A percentile compares a stretch with the other conserved stretches of the same genome.
Evolutionary conservation across 2,113 vertebrate species (phyloP).

Genomic region (Hyaena hyaena): DNA sequence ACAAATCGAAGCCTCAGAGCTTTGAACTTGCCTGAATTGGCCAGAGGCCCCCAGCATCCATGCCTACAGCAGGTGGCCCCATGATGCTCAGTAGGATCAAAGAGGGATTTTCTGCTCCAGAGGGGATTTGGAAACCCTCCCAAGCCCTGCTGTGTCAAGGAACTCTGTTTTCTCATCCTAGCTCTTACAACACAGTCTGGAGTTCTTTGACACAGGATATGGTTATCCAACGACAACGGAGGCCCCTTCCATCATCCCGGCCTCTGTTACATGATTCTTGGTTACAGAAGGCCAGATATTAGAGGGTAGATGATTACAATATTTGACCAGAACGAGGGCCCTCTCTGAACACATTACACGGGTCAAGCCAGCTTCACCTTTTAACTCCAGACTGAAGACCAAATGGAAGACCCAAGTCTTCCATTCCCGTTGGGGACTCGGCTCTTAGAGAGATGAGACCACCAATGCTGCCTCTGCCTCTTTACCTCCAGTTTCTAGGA

Average conservation of each 20-base stretch:
- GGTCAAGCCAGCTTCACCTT: not conserved
- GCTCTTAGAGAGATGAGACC: not conserved
- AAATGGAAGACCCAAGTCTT: not conserved
- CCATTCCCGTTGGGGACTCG: not conserved
- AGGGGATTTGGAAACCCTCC: slow-evolving; percentile 49
- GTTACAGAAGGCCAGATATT: slow-evolving; percentile 43
- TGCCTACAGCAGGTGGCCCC: slow-evolving; percentile 51
- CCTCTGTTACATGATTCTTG: slow-evolving; percentile 51
- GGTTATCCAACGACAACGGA: slow-evolving; percentile 16
- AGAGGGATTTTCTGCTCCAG: slow-evolving; percentile 68
- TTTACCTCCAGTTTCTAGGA: slow-evolving; percentile 26
- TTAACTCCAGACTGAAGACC: not conserved
- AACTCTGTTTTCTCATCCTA: slow-evolving; percentile 46
- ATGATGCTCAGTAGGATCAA: not conserved
- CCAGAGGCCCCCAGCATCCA: not conserved
- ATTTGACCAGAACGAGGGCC: not conserved
- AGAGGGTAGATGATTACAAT: slow-evolving; percentile 20
- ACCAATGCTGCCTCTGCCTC: not conserved
- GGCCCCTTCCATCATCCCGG: not conserved
- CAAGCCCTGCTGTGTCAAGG: slow-evolving; percentile 51
- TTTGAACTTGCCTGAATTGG: not conserved
- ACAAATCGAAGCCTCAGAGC: slow-evolving; percentile 42
- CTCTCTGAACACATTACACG: not conserved
- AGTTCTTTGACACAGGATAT: slow-evolving; percentile 52
- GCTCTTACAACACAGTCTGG: not conserved